Conservation (phyloP, 2,888 invertebrate species). For the Netelia melanura region DNA sequence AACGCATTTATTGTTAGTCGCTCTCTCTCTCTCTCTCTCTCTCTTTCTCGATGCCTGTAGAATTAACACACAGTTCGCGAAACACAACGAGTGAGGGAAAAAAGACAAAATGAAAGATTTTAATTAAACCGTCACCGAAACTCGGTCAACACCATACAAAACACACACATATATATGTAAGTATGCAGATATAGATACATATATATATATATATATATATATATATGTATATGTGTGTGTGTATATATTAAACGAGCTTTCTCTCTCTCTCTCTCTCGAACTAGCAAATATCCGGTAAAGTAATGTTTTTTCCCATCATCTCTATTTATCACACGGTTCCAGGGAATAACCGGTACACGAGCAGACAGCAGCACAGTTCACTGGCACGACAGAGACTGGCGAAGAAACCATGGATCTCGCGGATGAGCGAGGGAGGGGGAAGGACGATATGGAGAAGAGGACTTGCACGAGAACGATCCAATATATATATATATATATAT, state of each 20-base stretch:
- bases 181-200: too few species aligned
- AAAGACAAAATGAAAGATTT: not conserved
- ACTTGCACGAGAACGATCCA: not conserved
- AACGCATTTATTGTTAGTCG: not conserved
- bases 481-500: not conserved
- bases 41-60: not conserved
- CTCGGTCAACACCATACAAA: conserved; percentile 23
- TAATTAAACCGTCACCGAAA: conserved; percentile 7
- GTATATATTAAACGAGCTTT: not conserved
- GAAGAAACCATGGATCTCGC: not conserved
- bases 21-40: not conserved
- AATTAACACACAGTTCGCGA: not conserved
- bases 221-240: too few species aligned
- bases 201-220: too few species aligned
- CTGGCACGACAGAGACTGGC: not conserved
- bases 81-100: not conserved
- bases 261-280: not conserved
- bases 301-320: not conserved
- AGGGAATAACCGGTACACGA: not conserved
- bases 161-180: too few species aligned
- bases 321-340: not conserved
- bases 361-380: not conserved
- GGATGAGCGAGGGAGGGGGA: not conserved
- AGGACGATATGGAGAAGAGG: not conserved
- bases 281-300: not conserved